Evolutionary conservation across 2,113 vertebrate species (phyloP).

Genomic region (Saguinus midas): DNA sequence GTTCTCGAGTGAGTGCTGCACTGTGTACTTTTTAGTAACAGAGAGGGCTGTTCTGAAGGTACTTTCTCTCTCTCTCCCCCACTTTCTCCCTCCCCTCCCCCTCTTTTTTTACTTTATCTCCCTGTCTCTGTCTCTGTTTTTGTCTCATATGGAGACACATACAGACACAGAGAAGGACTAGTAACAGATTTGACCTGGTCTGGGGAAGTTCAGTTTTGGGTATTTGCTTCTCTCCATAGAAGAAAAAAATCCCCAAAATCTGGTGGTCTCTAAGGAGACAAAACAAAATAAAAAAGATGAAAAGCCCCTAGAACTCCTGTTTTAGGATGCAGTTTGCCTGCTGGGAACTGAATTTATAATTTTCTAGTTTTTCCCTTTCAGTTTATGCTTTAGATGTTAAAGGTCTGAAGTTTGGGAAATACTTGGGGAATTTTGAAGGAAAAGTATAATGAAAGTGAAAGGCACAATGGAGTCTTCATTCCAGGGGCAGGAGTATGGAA

Average conservation of each 20-base stretch:
- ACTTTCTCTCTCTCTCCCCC: background rate
- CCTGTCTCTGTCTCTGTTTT: background rate
- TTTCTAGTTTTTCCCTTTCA: slow-evolving; percentile 27
- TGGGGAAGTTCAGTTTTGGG: background rate
- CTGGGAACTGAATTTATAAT: slow-evolving; percentile 35
- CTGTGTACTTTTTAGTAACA: background rate
- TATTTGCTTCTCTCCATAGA: background rate
- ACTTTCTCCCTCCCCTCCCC: accelerated
- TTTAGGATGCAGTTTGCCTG: background rate
- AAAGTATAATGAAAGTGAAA: slow-evolving; percentile 41
- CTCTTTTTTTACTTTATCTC: background rate
- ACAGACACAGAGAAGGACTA: background rate
- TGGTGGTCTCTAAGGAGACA: background rate
- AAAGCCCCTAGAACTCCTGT: background rate
- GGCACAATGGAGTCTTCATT: background rate
- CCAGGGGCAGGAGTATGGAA: background rate
- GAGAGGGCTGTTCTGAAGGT: background rate
- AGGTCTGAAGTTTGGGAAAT: slow-evolving; percentile 31
- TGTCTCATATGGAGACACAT: background rate
- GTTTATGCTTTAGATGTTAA: slow-evolving; percentile 8
- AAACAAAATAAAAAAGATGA: background rate
- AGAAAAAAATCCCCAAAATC: background rate
- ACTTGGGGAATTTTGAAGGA: slow-evolving; percentile 50
- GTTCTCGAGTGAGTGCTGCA: background rate
- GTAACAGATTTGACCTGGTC: slow-evolving; percentile 4